phyloP scores from a whole-genome alignment of 2,888 invertebrate species.

The Cephus runcator region DNA sequence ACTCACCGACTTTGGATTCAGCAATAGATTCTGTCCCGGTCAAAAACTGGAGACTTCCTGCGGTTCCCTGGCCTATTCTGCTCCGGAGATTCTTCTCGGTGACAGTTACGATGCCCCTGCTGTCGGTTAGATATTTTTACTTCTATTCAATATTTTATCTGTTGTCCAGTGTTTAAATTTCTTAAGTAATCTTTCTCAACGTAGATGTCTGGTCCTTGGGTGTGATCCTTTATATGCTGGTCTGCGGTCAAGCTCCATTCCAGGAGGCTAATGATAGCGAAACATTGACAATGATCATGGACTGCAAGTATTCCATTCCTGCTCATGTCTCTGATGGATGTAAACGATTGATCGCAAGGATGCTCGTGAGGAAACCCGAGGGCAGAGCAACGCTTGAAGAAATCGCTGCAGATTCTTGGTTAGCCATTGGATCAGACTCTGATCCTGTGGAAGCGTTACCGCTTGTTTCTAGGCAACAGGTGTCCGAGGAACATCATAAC shows the following conservation, averaged over 20 bases:
- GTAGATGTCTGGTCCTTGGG: slow-evolving; percentile 98
- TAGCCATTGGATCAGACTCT: slow-evolving; percentile 69
- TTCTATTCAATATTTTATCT: neutral
- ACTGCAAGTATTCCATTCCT: slow-evolving; percentile 96
- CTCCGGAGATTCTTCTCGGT: slow-evolving; percentile 97
- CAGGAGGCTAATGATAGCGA: slow-evolving; percentile 99
- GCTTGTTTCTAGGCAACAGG: slow-evolving; percentile 87
- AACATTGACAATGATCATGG: slow-evolving; percentile 99
- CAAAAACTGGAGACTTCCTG: slow-evolving; percentile 98
- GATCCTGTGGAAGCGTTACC: slow-evolving; percentile 76
- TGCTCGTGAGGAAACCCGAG: slow-evolving; percentile 94
- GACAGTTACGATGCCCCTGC: slow-evolving; percentile 99
- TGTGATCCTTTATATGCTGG: slow-evolving; percentile 98
- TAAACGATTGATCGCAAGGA: slow-evolving; percentile 87
- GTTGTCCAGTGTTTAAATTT: neutral
- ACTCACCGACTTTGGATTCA: slow-evolving; percentile 97
- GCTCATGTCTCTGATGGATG: slow-evolving; percentile 87
- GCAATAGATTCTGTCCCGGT: slow-evolving; percentile 96
- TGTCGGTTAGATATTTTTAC: slow-evolving; percentile 75
- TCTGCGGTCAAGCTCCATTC: slow-evolving; percentile 97
- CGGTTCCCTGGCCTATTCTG: slow-evolving; percentile 98
- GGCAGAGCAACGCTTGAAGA: slow-evolving; percentile 88
- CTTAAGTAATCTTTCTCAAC: slow-evolving; percentile 32
- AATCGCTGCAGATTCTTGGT: slow-evolving; percentile 89
- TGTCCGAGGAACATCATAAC: slow-evolving; percentile 91